These are phyloP conservation scores for Cybosia mesomella DNA, from an alignment of 2,888 invertebrate species.

Conservation along the genomic window DNA sequence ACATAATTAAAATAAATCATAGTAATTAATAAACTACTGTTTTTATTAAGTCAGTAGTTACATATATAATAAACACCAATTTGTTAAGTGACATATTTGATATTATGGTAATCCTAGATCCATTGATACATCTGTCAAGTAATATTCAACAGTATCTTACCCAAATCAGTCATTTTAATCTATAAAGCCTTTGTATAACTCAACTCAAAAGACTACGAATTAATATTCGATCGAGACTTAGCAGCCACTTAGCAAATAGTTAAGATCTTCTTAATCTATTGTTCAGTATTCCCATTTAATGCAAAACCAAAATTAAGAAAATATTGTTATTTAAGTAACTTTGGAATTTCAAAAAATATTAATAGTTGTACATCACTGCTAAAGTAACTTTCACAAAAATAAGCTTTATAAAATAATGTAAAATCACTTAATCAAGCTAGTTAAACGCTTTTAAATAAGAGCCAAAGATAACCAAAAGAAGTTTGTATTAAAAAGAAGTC, in stretches of 20 bases:
- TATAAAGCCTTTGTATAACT: not conserved
- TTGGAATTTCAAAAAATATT: not conserved
- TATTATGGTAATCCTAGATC: not conserved
- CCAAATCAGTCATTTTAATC: not conserved
- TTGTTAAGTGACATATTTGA: not conserved
- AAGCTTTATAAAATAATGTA: constrained; percentile 3
- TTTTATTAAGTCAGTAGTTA: no score
- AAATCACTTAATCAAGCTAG: constrained; percentile 38
- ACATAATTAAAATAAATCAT: no score
- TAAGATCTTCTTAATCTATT: not conserved
- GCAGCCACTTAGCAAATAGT: constrained; percentile 2
- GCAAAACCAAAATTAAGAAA: not conserved
- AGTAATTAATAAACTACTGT: no score
- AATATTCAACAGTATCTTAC: not conserved
- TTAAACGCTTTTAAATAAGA: constrained; percentile 42
- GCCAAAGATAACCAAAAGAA: constrained; percentile 35
- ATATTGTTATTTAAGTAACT: not conserved
- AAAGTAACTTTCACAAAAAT: not conserved
- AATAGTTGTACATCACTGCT: no score
- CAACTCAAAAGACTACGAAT: not conserved
- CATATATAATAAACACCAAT: not conserved
- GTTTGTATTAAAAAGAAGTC: constrained; percentile 33
- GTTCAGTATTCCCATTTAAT: not conserved
- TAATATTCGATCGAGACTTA: constrained; percentile 3
- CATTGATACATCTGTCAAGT: not conserved